These are phyloP conservation scores for Hippocampus zosterae DNA, from an alignment of 2,113 vertebrate genomes.

Conservation along the genomic window DNA sequence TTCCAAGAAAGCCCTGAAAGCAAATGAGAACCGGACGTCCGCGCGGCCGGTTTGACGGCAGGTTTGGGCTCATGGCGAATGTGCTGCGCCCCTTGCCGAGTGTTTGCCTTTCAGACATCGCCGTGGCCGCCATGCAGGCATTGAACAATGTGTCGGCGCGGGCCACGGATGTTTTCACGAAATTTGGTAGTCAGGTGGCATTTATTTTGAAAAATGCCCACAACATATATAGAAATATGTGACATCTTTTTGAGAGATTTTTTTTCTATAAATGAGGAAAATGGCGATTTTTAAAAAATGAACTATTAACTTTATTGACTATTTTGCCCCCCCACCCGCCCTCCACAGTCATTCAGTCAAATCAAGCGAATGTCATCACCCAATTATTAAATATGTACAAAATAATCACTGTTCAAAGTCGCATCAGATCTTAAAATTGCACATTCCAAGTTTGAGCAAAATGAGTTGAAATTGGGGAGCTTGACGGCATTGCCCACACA, in stretches of 20 bases:
- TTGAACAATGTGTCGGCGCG: background rate
- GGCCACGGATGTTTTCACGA: no score
- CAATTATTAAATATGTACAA: background rate
- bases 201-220: no score
- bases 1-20: background rate
- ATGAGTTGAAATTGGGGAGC: no score
- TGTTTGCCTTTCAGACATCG: background rate
- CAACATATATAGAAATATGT: no score
- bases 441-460: background rate
- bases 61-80: background rate
- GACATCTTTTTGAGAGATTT: no score
- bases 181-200: no score
- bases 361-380: background rate
- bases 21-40: background rate
- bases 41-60: no score
- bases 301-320: no score
- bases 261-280: no score
- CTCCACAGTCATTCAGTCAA: background rate
- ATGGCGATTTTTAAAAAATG: no score
- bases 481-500: background rate
- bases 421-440: background rate
- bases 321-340: no score
- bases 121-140: background rate
- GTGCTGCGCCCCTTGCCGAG: background rate
- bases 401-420: background rate